Evolutionary conservation across 2,888 invertebrate genomes (phyloP).

Genomic region (Aelia acuminata): DNA sequence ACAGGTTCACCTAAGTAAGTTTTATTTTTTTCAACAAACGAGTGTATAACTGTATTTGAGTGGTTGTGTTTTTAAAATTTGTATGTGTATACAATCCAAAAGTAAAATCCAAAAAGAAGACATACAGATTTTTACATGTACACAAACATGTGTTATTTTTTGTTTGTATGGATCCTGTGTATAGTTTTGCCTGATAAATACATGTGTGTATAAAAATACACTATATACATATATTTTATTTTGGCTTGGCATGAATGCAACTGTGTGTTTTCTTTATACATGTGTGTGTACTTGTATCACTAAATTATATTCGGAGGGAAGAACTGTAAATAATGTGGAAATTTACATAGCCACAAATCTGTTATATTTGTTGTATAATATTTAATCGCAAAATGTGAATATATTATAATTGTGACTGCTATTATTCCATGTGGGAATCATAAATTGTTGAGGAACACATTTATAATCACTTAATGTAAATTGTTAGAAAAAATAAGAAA

Average conservation of each 20-base stretch:
- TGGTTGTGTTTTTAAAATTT: neutral
- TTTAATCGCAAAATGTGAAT: constrained; percentile 51
- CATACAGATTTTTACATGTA: constrained; percentile 34
- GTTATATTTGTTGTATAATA: constrained; percentile 51
- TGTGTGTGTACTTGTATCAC: constrained; percentile 39
- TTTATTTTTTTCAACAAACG: neutral
- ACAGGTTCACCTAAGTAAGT: neutral
- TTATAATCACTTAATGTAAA: constrained; percentile 46
- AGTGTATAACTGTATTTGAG: neutral
- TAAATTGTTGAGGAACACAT: constrained; percentile 41
- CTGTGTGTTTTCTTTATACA: neutral
- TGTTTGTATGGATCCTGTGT: neutral
- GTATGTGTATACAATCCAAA: neutral
- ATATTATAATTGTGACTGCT: constrained; percentile 51
- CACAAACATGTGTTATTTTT: neutral
- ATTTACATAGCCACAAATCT: constrained; percentile 48
- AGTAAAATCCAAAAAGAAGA: constrained; percentile 45
- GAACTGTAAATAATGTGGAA: constrained; percentile 42
- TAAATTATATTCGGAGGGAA: constrained; percentile 14
- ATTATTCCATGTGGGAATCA: constrained; percentile 48
- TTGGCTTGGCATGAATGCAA: constrained; percentile 1
- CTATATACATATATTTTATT: neutral
- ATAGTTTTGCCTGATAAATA: neutral
- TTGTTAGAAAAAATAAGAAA: constrained; percentile 43
- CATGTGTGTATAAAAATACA: neutral